These are phyloP conservation scores for Hydrolagus affinis DNA, from an alignment of 2,113 vertebrate genomes.

Conservation along the genomic window DNA sequence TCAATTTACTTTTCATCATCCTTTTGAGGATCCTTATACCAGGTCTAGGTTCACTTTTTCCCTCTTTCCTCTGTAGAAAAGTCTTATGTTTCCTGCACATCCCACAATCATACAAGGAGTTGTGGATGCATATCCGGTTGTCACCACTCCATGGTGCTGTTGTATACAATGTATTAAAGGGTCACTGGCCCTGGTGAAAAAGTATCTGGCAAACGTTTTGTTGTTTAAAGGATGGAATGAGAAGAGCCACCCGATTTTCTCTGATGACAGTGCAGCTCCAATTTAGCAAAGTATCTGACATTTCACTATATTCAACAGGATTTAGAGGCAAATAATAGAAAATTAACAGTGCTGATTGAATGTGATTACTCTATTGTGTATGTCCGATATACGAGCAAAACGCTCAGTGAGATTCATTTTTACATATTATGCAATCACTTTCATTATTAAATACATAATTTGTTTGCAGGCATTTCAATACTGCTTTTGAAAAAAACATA, in stretches of 20 bases:
- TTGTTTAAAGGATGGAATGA: background rate
- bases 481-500: too few species aligned
- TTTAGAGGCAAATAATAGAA: too few species aligned
- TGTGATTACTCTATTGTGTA: too few species aligned
- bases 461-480: too few species aligned
- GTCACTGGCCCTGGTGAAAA: background rate
- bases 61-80: background rate
- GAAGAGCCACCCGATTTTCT: background rate
- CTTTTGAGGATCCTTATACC: background rate
- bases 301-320: too few species aligned
- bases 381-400: too few species aligned
- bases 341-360: too few species aligned
- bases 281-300: too few species aligned
- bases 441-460: too few species aligned
- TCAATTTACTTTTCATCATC: background rate
- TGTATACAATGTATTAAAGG: background rate
- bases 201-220: background rate
- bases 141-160: background rate
- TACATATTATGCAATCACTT: too few species aligned
- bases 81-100: background rate
- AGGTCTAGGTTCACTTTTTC: background rate
- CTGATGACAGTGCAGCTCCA: too few species aligned
- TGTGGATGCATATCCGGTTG: background rate
- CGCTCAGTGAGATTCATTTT: too few species aligned
- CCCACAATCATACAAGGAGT: background rate